Evolutionary conservation across 2,888 invertebrate genomes (phyloP).

Genomic region (Nysson spinosus): DNA sequence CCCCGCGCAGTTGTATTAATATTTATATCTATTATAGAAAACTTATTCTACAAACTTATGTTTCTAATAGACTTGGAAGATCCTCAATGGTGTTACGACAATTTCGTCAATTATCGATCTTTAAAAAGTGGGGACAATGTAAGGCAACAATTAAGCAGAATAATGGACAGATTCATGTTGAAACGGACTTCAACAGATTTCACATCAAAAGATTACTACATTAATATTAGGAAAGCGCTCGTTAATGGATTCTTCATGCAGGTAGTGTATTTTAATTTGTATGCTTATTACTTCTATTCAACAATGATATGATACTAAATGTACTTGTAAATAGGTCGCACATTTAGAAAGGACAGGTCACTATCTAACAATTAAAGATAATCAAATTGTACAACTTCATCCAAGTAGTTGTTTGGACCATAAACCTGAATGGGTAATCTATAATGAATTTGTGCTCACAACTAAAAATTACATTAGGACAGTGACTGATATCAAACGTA

Average conservation of each 20-base stretch:
- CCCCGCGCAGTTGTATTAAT: background rate
- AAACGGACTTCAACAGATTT: constrained; percentile 98
- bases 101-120: constrained; percentile 99
- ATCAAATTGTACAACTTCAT: constrained; percentile 99
- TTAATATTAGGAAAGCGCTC: constrained; percentile 98
- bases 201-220: constrained; percentile 98
- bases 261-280: constrained; percentile 83
- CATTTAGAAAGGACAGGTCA: constrained; percentile 98
- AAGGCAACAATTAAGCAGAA: constrained; percentile 95
- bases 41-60: background rate
- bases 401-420: constrained; percentile 99
- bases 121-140: constrained; percentile 99
- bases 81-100: constrained; percentile 99
- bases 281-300: no score
- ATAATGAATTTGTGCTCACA: constrained; percentile 99
- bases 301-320: no score
- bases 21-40: background rate
- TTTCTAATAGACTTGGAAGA: constrained; percentile 92
- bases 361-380: constrained; percentile 99
- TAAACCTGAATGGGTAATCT: constrained; percentile 99
- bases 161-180: constrained; percentile 98
- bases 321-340: constrained; percentile 84
- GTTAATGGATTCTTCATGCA: constrained; percentile 99
- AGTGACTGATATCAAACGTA: constrained; percentile 99
- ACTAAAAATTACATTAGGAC: constrained; percentile 99